Conservation (phyloP, 1,140 invertebrate genomes). For the Ceratosolen fusciceps region DNA sequence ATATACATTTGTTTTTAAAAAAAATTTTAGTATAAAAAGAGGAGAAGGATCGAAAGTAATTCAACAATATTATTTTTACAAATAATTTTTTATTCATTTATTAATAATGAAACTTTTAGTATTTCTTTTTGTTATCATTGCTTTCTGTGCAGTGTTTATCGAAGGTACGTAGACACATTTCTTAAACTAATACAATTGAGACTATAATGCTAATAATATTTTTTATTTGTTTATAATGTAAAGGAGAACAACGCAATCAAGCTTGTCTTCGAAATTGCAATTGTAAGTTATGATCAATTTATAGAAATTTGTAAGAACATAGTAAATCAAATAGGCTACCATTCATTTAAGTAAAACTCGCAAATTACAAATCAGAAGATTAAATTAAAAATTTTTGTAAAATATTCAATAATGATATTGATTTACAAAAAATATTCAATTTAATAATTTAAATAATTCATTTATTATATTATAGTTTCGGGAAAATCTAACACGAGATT, state of each 20-base stretch:
- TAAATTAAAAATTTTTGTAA: too few relatives aligned
- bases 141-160: background rate
- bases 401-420: too few relatives aligned
- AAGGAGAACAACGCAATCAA: background rate
- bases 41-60: background rate
- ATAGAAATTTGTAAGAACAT: too few relatives aligned
- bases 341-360: too few relatives aligned
- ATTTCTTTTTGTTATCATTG: background rate
- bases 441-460: too few relatives aligned
- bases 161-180: background rate
- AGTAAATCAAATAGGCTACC: too few relatives aligned
- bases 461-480: too few relatives aligned
- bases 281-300: background rate
- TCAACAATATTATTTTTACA: background rate
- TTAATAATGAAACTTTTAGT: slow-evolving; percentile 15
- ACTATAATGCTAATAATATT: too few relatives aligned
- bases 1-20: too few relatives aligned
- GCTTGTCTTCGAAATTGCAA: background rate
- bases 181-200: background rate
- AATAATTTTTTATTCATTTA: background rate
- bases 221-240: background rate
- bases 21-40: slow-evolving; percentile 15
- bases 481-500: too few relatives aligned
- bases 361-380: too few relatives aligned
- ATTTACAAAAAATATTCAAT: background rate